Evolutionary conservation across 2,888 invertebrate genomes (phyloP), one percentile per base, ranked within the genome.

Genomic region (Amiota minor): DNA sequence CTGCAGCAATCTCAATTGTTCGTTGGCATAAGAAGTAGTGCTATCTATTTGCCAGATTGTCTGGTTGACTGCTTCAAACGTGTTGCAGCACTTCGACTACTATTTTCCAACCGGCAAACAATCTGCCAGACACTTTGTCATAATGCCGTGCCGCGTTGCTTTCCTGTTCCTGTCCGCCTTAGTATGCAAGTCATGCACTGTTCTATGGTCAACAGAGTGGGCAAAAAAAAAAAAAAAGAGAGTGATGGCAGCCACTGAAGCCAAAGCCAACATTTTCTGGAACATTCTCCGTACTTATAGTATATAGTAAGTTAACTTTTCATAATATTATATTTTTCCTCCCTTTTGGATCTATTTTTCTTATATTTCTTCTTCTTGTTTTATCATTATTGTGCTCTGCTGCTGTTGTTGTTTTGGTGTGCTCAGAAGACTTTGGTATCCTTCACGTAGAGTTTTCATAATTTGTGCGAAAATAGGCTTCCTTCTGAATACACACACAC

Each of bases 211-310:
- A 35, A 35, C 35, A 35, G 35, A 6, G 35, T 35, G 35, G 35
- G 35, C 6, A 35, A 35, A 35, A 35, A 59, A 59, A 50, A 10
- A 56, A 20, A 16, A 16, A 16, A 18, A 20, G 55, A n/a, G 18
- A n/a, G 16, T 16, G 18, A 56, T 18, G 59, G 20, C 16, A 16
- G 18, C 14, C 11, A 16, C 10, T 20, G 59, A 20, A 59, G 2
- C 23, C 18, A 59, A 59, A 16, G 70, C n/a, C 55, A 35, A 79
- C 74, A 76, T 75, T 77, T 77, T 75, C 81, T 78, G 79, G 86
- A 85, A 83, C 83, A 85, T 83, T 86, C 86, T 71, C 83, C 76
- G 86, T 86, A 83, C 83, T 86, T 86, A 83, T n/a, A n/a, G n/a
- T n/a, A n/a, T n/a, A n/a, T n/a, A 83, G 86, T 83, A 85, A 83